Base-by-base conservation (phyloP, 2,888 invertebrate species). In the Andrena flavipes region DNA sequence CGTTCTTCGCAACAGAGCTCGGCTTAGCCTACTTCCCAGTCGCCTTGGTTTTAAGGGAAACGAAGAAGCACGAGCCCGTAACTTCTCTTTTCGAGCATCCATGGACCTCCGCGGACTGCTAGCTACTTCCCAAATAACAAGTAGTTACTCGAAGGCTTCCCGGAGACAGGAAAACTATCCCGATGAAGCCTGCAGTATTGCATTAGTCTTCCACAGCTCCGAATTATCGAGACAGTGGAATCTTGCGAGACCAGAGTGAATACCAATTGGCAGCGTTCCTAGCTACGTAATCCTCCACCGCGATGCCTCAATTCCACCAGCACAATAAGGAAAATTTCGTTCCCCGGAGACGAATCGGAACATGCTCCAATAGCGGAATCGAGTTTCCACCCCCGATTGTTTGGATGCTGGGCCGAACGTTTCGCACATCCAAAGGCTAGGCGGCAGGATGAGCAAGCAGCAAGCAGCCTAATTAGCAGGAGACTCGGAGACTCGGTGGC, bases 381-480 rank as follows among this genome's bases (percentile, higher is more conserved):
- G 20, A 68, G 60, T 49, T 49, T 29, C 20, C 1, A n/a, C 20
- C 1, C 2, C 7, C 10, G 20, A 67, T 60, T 30, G 65, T 48
- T 20, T n/a, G 26, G 10, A 30, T 56, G 33, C 23, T 29, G 16
- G 16, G 13, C 26, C 33, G 8, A 23, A 26, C 60, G 59, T 49
- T 10, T 10, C 56, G 54, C 16, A 42, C 33, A 4, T n/a, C 35
- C 20, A 20, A 69, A 29, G 5, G 30, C 69, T 6, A 10, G 23
- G 30, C 33, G 51, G 33, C 42, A 0, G 42, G 42, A 5, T 42
- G 42, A 16, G 42, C 42, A 42, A 42, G 49, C 13, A 60, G 67
- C 72, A 54, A 84, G 51, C 64, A 35, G 68, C 23, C 74, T 85
- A 86, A 86, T 86, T 84, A 84, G 73, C 59, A 23, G 20, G 54